Base-by-base conservation (phyloP, 2,113 vertebrate genomes). In the Atractosteus spatula region DNA sequence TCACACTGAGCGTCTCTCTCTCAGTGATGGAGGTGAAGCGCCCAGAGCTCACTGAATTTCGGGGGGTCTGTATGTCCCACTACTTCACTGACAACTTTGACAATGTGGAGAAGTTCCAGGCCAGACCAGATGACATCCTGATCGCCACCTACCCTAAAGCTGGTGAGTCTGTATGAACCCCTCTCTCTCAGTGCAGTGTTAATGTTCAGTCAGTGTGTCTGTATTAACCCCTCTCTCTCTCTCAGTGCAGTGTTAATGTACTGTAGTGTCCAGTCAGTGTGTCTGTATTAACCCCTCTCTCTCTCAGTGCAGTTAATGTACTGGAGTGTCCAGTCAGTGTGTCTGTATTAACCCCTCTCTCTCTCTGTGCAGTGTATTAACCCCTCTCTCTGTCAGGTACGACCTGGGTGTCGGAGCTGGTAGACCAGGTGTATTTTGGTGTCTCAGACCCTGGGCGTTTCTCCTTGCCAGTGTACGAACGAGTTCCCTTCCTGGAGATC, bases 131-230 rank as follows among this genome's bases (percentile, higher is more conserved):
- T 44, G 93, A 96, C 47, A 86, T 95, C 45, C 74, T 95, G 17
- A 88, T 94, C 61, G 91, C 86, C 14, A 91, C 92, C 13, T 96
- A 91, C 68, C 89, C 93, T 14, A 96, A 95, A 87, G 85, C 93
- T 88, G 94, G 94, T 95, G 5, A 42, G 69, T 51, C 17, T 29
- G 17, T 29, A 29, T 29, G 17, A 29, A 29, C 17, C 17, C 17
- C 17, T 29, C 17, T 29, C 17, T 29, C 17, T 29, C 17, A 29
- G 17, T 29, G 17, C 17, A 29, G 17, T 29, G 17, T 29, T 29
- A 29, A 29, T 29, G 17, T 29, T 1, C 17, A 29, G 17, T 29
- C 17, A 29, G 17, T 29, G 17, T 29, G 17, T 29, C 17, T 29
- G 17, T 29, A 29, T 29, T 29, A 29, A 29, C 17, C 17, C 17